Base-by-base conservation (phyloP, 2,113 vertebrate genomes). In the Tringa solitaria region DNA sequence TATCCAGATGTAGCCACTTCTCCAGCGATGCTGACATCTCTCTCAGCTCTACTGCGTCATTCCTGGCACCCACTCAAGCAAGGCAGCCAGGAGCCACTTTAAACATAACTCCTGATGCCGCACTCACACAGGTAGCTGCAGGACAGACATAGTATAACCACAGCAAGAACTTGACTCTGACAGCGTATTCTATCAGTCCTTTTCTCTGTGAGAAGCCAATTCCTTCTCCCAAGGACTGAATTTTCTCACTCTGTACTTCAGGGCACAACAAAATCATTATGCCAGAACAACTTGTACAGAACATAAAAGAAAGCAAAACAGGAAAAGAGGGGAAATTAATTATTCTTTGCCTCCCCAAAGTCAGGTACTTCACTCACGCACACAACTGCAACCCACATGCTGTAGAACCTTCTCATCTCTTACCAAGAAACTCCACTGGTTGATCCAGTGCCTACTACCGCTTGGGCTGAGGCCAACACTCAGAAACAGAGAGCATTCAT, bases 351-450 rank as follows among this genome's bases (percentile, higher is more conserved):
- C 19, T 63, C 14, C 6, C 18, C 14, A 14, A 26, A 69, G 32
- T 5, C 39, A 28, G 5, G 20, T 24, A n/a, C 39, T 24, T 28
- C 1, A 2, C 3, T 32, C 37, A 24, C 0, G 1, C 28, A 16
- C 35, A 41, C 10, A 15, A 21, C 12, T 8, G 12, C 14, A 5
- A 6, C 19, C 27, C 53, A 37, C 17, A 3, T 9, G 9, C 53
- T 24, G 13, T 2, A 21, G 10, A 0, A 5, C 35, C 45, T 65
- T 5, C 0, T 8, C 46, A 23, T 54, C 19, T 37, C 35, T 17
- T 21, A 10, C 12, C 39, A 19, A 8, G 37, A 32, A 81, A 20
- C 21, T 51, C 43, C 18, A 37, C 18, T 26, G 32, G 28, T 5
- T 79, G 27, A 59, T 46, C 27, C 60, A 39, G 65, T 10, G 75